Base-by-base conservation (phyloP, 2,888 invertebrate genomes). In the Falcaria lacertinaria region DNA sequence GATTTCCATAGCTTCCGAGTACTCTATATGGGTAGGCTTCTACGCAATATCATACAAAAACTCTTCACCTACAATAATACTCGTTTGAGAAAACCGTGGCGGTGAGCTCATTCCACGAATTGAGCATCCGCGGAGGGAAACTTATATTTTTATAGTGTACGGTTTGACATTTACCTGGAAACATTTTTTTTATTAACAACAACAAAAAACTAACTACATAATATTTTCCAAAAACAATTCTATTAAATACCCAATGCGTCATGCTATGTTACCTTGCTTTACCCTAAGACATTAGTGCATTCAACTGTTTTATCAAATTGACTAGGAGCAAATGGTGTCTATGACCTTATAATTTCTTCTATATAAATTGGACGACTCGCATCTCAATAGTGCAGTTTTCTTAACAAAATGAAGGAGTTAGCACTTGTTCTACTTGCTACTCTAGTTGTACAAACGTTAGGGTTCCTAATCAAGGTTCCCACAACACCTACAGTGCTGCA, bases 381-480 rank as follows among this genome's bases (percentile, higher is more conserved):
- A 39, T 44, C 14, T 17, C 19, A 36, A 41, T 40, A 38, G 1
- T 34, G 51, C 64, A 78, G 69, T 76, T 43, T 53, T 39, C 25
- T 8, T 46, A 33, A 36, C 50, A 80, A 70, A 48, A 87, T 86
- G 86, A 79, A 79, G 69, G 52, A 59, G 57, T 54, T 79, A 64
- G 67, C 69, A 70, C 48, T 78, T 43, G 19, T 72, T 34, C 39
- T 77, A 16, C 37, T 71, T 6, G 50, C 57, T 16, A 39, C 60
- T 1, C 33, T 69, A 8, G 53, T 64, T n/a, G 54, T 50, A 15
- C 45, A 64, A 22, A 54, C 57, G 5, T 66, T 67, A 0, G 78
- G 78, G 41, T 87, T 74, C 45, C 57, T 87, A 2, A 86, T 87
- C 37, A 82, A 78, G 50, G 71, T 84, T 8, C 84, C 83, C 1